A percentile compares a stretch with the other conserved stretches of the same genome.
These are phyloP conservation scores for Thumatha senex DNA, from an alignment of 2,888 invertebrate genomes.

Conservation along the genomic window DNA sequence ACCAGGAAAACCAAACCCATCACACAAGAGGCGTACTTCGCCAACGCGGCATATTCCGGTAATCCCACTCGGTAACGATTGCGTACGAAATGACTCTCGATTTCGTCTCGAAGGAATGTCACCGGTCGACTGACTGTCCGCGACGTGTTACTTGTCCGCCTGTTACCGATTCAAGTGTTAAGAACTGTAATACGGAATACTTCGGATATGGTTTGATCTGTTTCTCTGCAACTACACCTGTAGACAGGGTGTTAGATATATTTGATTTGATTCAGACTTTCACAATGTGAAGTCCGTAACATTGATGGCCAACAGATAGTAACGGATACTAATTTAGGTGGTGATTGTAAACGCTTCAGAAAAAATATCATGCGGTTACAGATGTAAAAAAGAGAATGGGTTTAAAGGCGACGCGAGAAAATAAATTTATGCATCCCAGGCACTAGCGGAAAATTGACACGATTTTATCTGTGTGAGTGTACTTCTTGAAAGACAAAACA, in stretches of 20 bases:
- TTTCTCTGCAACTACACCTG: background rate
- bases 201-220: background rate
- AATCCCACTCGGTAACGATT: conserved; percentile 49
- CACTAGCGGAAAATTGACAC: too few relatives aligned
- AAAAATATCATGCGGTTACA: too few relatives aligned
- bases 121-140: conserved; percentile 38
- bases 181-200: conserved; percentile 20
- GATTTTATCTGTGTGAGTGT: too few relatives aligned
- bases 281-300: background rate
- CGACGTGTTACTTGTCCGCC: conserved; percentile 41
- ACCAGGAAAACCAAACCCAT: conserved; percentile 8
- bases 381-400: too few relatives aligned
- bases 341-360: too few relatives aligned
- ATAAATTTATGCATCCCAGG: too few relatives aligned
- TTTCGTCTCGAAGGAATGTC: conserved; percentile 65
- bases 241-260: background rate
- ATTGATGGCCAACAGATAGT: too few relatives aligned
- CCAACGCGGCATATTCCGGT: conserved; percentile 44
- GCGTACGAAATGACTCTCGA: conserved; percentile 62
- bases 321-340: too few relatives aligned
- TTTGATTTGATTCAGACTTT: background rate
- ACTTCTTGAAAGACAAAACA: too few relatives aligned
- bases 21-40: conserved; percentile 14
- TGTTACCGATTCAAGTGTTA: conserved; percentile 33
- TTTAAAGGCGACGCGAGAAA: too few relatives aligned